Percentiles rank a stretch among this genome's conserved stretches.
Conservation (phyloP, 1,140 invertebrate genomes). For the Euschistus heros region DNA sequence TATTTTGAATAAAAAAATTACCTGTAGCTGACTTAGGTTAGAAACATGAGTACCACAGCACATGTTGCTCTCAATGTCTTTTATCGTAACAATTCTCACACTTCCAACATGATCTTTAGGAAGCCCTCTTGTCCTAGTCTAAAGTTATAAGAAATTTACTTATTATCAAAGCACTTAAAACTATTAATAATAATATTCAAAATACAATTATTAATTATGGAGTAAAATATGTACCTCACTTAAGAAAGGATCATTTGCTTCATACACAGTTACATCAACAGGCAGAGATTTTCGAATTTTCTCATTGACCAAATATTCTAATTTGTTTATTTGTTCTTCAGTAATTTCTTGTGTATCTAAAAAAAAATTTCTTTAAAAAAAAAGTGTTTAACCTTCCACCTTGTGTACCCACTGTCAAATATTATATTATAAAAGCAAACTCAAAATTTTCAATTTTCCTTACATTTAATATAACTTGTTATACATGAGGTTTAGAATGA, state of each 20-base stretch:
- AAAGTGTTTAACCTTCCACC: too few relatives aligned
- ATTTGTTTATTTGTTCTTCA: conserved; percentile 39
- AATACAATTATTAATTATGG: background rate
- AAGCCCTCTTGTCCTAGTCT: conserved; percentile 52
- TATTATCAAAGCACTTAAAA: too few relatives aligned
- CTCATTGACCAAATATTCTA: conserved; percentile 55
- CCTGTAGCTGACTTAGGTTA: conserved; percentile 66
- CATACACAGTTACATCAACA: conserved; percentile 51
- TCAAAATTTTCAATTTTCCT: too few relatives aligned
- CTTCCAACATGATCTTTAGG: conserved; percentile 63
- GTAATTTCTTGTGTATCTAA: conserved; percentile 39
- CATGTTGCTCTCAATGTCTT: conserved; percentile 61
- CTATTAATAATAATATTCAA: conserved; percentile 8
- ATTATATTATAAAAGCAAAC: too few relatives aligned
- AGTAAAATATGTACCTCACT: conserved; percentile 37
- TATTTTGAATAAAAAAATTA: conserved; percentile 25
- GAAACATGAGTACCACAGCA: conserved; percentile 79
- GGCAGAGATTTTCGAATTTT: conserved; percentile 49
- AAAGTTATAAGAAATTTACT: background rate
- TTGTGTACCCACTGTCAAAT: too few relatives aligned
- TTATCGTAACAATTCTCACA: conserved; percentile 61
- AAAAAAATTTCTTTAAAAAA: conserved; percentile 27
- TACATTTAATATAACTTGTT: too few relatives aligned
- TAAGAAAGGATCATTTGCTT: conserved; percentile 46
- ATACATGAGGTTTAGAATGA: too few relatives aligned